These are phyloP conservation scores for Dolichopus griseipennis DNA, from an alignment of 2,888 invertebrate genomes.

Conservation along the genomic window DNA sequence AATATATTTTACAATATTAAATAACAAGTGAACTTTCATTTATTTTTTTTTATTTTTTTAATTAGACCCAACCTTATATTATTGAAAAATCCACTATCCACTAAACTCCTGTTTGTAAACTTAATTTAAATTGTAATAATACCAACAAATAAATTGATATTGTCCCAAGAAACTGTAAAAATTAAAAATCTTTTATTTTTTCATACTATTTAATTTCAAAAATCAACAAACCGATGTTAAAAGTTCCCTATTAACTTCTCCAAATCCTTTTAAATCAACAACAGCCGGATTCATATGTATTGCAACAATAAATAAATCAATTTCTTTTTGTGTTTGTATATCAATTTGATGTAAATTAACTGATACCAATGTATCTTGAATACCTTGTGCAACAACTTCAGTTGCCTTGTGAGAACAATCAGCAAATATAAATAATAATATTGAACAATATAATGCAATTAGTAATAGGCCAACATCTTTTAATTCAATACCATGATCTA, in stretches of 20 bases:
- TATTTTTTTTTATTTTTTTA: too few species aligned
- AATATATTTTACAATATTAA: too few species aligned
- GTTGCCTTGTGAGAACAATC: constrained; percentile 59
- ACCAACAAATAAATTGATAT: neutral
- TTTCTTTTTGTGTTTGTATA: constrained; percentile 53
- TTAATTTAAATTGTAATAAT: constrained; percentile 1
- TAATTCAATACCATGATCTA: constrained; percentile 56
- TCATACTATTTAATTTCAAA: neutral
- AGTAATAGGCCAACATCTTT: constrained; percentile 59
- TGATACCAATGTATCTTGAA: constrained; percentile 52
- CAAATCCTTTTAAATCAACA: constrained; percentile 57
- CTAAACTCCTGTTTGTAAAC: neutral
- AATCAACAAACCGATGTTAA: constrained; percentile 50
- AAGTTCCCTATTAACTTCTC: constrained; percentile 54
- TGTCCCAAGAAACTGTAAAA: neutral
- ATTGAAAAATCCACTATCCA: neutral
- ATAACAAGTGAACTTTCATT: too few species aligned
- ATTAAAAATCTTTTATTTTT: neutral
- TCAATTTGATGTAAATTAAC: constrained; percentile 51
- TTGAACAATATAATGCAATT: constrained; percentile 52
- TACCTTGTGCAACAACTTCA: constrained; percentile 53
- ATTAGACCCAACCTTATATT: too few species aligned
- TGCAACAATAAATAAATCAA: constrained; percentile 57
- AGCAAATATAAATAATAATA: constrained; percentile 54
- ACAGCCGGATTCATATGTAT: constrained; percentile 62